Evolutionary conservation across 2,797 vertebrate species (phyloP), one percentile per base, ranked within the genome.

Genomic region (Perodicticus potto): DNA sequence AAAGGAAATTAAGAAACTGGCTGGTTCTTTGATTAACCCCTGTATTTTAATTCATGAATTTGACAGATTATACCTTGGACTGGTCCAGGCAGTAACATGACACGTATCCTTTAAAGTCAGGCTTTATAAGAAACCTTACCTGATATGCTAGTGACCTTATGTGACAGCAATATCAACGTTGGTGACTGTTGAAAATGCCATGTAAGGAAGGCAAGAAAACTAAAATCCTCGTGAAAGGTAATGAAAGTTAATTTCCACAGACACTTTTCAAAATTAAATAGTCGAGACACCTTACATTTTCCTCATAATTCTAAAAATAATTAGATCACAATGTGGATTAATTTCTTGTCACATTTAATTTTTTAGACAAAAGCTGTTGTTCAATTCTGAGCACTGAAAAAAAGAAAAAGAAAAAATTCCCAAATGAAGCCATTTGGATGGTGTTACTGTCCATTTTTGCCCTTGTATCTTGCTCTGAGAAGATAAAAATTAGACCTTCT

Each of bases 291-390:
- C 97, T 97, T 97, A 98, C 83, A 92, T 96, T 98, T 98, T 96
- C 61, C 89, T 96, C 97, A 96, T 98, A 98, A 98, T 98, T 98
- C 96, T 96, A 98, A 93, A 82, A 97, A 97, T 98, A 98, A 98
- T 98, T 98, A 98, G 93, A 98, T 97, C 97, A 98, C 97, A 98
- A 98, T 97, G 89, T 97, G 73, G 97, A 98, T 98, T 98, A 98
- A 98, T 98, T 98, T 98, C 97, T 98, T 98, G 98, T 98, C 98
- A 98, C 95, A 98, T 98, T 96, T 96, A 97, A 98, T 98, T 98
- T 98, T 98, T 97, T 95, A 97, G 91, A 94, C 80, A 93, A 93
- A 98, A 97, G 85, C 95, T 96, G 22, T 97, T 98, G 86, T 97
- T 96, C 93, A 96, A 69, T 72, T 97, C 32, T 67, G 80, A 98